These are phyloP conservation scores for Scaptomyza flava DNA, from an alignment of 2,888 invertebrate genomes.

Conservation along the genomic window DNA sequence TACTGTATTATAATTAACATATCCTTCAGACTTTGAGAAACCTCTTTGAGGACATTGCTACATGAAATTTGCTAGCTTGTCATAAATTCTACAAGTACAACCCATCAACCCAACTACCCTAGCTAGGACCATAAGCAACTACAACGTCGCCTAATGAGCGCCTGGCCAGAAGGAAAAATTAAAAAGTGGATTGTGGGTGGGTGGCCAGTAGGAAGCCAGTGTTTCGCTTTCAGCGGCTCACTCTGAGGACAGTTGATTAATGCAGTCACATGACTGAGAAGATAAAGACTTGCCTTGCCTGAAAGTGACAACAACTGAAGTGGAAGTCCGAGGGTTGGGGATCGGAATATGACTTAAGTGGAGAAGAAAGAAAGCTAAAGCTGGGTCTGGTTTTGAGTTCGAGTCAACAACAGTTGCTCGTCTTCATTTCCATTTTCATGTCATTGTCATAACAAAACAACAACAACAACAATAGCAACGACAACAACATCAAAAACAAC, in stretches of 20 bases:
- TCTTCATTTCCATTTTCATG: conserved; percentile 63
- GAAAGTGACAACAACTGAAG: conserved; percentile 39
- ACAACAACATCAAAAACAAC: conserved; percentile 26
- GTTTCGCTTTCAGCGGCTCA: conserved; percentile 2
- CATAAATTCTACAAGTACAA: not conserved
- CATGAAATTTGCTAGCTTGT: not conserved
- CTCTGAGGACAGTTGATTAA: conserved; percentile 59
- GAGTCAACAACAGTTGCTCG: conserved; percentile 35
- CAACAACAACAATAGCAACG: conserved; percentile 18
- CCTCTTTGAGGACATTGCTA: no score
- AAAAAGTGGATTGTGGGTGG: conserved; percentile 2
- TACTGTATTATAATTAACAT: no score
- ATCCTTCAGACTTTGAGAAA: no score
- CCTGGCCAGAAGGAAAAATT: conserved; percentile 12
- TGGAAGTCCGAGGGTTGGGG: conserved; percentile 29
- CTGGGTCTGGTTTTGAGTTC: conserved; percentile 15
- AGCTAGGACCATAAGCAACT: conserved; percentile 2
- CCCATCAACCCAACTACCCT: not conserved
- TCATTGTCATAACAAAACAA: conserved; percentile 65
- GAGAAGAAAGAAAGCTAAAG: not conserved
- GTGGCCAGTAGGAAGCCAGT: not conserved
- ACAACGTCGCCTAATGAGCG: conserved; percentile 21
- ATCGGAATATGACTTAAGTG: not conserved
- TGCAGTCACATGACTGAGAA: conserved; percentile 60
- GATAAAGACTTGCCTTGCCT: conserved; percentile 2